Base-by-base conservation (phyloP, 2,888 invertebrate species). In the Serripes groenlandicus region DNA sequence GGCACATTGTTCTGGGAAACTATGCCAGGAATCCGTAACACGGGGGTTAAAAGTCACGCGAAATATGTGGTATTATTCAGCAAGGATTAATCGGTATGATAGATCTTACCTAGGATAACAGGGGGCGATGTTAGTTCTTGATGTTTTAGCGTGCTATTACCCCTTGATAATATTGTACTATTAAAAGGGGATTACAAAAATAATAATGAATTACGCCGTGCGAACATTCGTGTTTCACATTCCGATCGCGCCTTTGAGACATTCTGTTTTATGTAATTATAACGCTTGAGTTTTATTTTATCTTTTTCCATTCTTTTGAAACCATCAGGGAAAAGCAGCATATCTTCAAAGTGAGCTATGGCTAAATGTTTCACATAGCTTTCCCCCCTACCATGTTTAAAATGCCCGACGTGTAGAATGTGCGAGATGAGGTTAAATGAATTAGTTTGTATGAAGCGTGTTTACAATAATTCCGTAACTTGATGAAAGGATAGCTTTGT, bases 1-100 rank as follows among this genome's bases (percentile, higher is more conserved):
- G 21, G 62, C 32, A 32, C 62, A 62, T 62, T 62, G 9, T 58
- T 58, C 26, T 30, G 26, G 62, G 62, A 62, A 62, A 62, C 1
- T 21, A 62, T 62, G 4, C 62, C 21, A 28, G 62, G 62, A 62
- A 62, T 62, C 32, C 62, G 32, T 30, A 21, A 62, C 49, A 21
- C 15, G 21, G 49, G 49, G 49, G 2, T 15, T 21, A 49, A 21
- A 49, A 49, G 49, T 49, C 49, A 1, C 15, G 49, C 18, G 18
- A 49, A 49, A 49, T 49, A 49, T 49, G 49, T 5, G 49, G 49
- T 49, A 49, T 49, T 2, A 21, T 49, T 49, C 49, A 49, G 49
- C 21, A 21, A 21, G 49, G 49, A 49, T 49, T 49, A 21, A 49
- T 21, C 21, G 7, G 18, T 21, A 49, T 21, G 2, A 49, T 49